Percentiles rank a stretch among this genome's conserved stretches.
Conservation (phyloP, 2,888 invertebrate genomes). For the Heliconius ethilla region DNA sequence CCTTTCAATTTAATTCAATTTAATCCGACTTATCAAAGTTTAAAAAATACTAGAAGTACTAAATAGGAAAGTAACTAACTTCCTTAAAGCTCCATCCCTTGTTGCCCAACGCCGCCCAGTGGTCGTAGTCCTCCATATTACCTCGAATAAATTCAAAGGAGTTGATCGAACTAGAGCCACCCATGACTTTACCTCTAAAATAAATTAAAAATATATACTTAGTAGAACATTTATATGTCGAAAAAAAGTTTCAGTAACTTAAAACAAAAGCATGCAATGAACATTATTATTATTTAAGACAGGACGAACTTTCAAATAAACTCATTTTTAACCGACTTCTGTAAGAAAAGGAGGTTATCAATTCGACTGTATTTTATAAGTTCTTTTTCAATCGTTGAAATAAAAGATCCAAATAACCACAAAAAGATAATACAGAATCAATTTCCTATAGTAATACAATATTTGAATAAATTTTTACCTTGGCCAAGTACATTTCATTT, state of each 20-base stretch:
- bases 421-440: neutral
- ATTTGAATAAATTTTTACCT: conserved; percentile 51
- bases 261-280: no score
- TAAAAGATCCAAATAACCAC: neutral
- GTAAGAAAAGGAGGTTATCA: no score
- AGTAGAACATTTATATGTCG: no score
- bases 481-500: conserved; percentile 81
- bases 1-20: no score
- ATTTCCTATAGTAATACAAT: neutral
- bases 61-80: conserved; percentile 52
- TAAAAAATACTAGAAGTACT: no score
- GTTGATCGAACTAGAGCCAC: conserved; percentile 85
- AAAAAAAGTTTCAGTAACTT: no score
- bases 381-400: no score
- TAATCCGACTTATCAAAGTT: no score
- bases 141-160: conserved; percentile 83
- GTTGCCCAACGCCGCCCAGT: conserved; percentile 83
- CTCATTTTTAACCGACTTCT: no score
- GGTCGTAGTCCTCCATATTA: conserved; percentile 82
- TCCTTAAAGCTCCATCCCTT: conserved; percentile 83
- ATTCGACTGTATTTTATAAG: no score
- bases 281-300: no score
- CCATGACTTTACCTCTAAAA: conserved; percentile 83
- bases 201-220: neutral
- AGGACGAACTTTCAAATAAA: no score